A percentile compares a stretch with the other conserved stretches of the same genome.
Conservation (phyloP, 2,113 vertebrate genomes). For the Edolisoma coerulescens region DNA sequence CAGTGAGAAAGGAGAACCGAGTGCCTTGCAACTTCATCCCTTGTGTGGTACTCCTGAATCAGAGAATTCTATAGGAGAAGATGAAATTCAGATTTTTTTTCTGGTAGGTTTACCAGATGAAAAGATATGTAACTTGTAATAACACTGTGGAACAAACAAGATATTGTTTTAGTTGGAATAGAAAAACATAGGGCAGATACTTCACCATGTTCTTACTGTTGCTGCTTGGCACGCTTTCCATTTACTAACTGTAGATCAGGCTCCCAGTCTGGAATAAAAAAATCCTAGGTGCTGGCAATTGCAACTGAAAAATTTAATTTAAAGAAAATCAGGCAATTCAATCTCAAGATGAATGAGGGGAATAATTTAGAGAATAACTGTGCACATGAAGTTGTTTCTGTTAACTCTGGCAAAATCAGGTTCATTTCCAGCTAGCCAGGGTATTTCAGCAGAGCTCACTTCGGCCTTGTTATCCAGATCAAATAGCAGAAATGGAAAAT, state of each 20-base stretch:
- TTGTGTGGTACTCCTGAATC: not conserved
- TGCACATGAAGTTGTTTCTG: not conserved
- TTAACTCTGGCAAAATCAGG: not conserved
- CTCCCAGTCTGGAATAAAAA: not conserved
- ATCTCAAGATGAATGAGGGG: not conserved
- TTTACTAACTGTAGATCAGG: not conserved
- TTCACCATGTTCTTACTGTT: not conserved
- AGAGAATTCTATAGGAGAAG: not conserved
- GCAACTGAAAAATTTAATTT: not conserved
- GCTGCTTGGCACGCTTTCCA: not conserved
- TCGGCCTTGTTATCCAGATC: not conserved
- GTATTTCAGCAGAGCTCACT: not conserved
- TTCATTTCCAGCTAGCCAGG: not conserved
- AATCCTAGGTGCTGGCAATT: not conserved
- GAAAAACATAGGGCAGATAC: not conserved
- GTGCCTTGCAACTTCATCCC: not conserved
- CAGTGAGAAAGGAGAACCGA: not conserved
- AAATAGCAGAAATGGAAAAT: not conserved
- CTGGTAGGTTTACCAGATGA: not conserved
- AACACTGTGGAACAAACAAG: not conserved
- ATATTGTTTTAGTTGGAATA: not conserved
- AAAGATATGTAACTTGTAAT: not conserved
- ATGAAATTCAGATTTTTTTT: not conserved
- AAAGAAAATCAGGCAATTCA: not conserved
- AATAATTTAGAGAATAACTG: not conserved